Percentiles rank a stretch among this genome's conserved stretches.
Evolutionary conservation across 2,797 vertebrate genomes (phyloP).

Genomic region (Ptychobarbus kaznakovi): DNA sequence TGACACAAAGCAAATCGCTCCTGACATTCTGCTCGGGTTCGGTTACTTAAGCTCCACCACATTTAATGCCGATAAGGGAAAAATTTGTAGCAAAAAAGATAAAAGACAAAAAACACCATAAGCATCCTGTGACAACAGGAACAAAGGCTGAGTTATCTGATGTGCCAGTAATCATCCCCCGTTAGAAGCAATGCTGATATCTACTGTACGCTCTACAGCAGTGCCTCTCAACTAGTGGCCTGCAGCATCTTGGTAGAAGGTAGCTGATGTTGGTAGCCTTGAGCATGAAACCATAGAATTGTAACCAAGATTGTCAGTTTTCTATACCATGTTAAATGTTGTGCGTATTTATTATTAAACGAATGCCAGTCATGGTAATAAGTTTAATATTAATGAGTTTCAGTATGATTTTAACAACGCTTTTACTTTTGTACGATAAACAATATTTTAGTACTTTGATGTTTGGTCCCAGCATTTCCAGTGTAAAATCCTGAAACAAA

Average conservation of each 20-base stretch:
- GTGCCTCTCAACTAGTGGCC: background rate
- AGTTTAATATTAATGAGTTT: background rate
- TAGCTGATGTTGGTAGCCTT: background rate
- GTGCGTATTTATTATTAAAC: background rate
- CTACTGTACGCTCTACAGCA: background rate
- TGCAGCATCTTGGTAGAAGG: background rate
- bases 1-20: constrained; percentile 31
- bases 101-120: constrained; percentile 29
- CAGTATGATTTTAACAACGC: background rate
- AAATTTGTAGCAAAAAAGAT: background rate
- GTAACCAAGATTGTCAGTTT: background rate
- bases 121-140: constrained; percentile 17
- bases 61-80: constrained; percentile 18
- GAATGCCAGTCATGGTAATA: background rate
- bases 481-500: background rate
- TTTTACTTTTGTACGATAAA: background rate
- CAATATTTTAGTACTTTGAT: background rate
- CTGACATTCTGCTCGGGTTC: background rate
- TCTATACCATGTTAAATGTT: background rate
- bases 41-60: constrained; percentile 30
- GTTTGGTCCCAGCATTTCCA: background rate
- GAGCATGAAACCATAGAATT: background rate
- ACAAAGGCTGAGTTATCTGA: constrained; percentile 25
- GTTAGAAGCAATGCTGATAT: background rate
- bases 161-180: background rate